Conservation (phyloP, 92 coral and sea anemone genomes). For the Palythoa heliodiscus region DNA sequence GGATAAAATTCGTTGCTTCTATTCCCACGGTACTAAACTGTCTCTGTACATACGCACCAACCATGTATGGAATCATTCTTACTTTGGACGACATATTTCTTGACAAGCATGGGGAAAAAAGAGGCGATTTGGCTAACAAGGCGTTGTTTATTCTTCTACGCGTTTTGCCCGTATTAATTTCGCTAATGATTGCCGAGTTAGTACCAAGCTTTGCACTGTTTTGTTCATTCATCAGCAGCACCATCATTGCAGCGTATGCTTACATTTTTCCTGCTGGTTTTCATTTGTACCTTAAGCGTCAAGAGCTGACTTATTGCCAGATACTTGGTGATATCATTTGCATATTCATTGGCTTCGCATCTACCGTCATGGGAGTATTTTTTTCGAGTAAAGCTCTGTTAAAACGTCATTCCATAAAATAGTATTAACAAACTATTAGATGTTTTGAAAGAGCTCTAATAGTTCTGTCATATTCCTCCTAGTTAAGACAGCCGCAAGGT, state of each 20-base stretch:
- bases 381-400: conserved; percentile 24
- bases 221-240: conserved; percentile 21
- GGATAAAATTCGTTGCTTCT: conserved; percentile 5
- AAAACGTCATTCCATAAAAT: background rate
- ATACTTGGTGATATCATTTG: conserved; percentile 12
- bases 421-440: background rate
- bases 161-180: background rate
- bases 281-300: conserved; percentile 27
- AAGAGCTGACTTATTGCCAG: conserved; percentile 21
- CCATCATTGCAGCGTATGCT: conserved; percentile 20
- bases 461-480: too few species aligned
- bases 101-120: background rate
- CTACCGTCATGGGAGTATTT: background rate
- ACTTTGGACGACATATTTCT: conserved; percentile 15
- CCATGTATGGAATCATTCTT: conserved; percentile 22
- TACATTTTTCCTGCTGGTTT: conserved; percentile 26
- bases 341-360: background rate
- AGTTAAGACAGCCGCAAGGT: too few species aligned
- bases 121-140: background rate
- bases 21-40: conserved; percentile 8
- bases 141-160: conserved; percentile 22
- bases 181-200: conserved; percentile 3
- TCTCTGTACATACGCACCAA: conserved; percentile 15
- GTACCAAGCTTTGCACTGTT: conserved; percentile 29
- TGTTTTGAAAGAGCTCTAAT: too few species aligned